Evolutionary conservation across 2,888 invertebrate species (phyloP), one percentile per base, ranked within the genome.

Genomic region (Aspidapion aeneum): DNA sequence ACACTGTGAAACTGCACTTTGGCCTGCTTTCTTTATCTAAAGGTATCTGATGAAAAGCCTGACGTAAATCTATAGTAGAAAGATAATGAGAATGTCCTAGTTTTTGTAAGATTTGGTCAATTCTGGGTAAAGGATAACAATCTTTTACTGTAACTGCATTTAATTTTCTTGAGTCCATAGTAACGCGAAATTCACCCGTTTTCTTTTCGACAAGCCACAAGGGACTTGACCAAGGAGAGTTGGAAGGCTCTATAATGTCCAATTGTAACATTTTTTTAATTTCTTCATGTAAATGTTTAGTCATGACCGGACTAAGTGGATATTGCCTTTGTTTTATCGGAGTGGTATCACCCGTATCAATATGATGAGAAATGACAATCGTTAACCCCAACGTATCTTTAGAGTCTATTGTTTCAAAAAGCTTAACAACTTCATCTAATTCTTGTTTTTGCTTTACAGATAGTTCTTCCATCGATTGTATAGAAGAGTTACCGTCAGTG

Each of bases 21-120:
- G 51, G 62, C 18, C 52, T 18, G 1, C 59, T 61, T 12, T 57
- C 20, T 18, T 18, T 58, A n/a, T 52, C 58, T 18, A 67, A 55
- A 2, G 71, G 71, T 21, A 76, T 66, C 58, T 76, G 73, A 55
- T 66, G 70, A 58, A 74, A 76, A 1, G 74, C 75, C n/a, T 54
- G 55, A 21, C 68, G 67, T 2, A 72, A 55, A 63, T 78, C 77
- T 0, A 77, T 59, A 0, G 74, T 74, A 1, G 70, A 70, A 7
- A 78, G 68, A 56, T 69, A 78, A 18, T 65, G 5, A 70, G n/a
- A n/a, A n/a, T n/a, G n/a, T n/a, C n/a, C n/a, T n/a, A n/a, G n/a
- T n/a, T n/a, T n/a, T n/a, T n/a, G n/a, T n/a, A n/a, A n/a, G n/a
- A n/a, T n/a, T n/a, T n/a, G n/a, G n/a, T n/a, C n/a, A n/a, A n/a